Evolutionary conservation across 2,113 vertebrate genomes (phyloP), one percentile per base, ranked within the genome.

Genomic region (Hirundichthys speculiger): DNA sequence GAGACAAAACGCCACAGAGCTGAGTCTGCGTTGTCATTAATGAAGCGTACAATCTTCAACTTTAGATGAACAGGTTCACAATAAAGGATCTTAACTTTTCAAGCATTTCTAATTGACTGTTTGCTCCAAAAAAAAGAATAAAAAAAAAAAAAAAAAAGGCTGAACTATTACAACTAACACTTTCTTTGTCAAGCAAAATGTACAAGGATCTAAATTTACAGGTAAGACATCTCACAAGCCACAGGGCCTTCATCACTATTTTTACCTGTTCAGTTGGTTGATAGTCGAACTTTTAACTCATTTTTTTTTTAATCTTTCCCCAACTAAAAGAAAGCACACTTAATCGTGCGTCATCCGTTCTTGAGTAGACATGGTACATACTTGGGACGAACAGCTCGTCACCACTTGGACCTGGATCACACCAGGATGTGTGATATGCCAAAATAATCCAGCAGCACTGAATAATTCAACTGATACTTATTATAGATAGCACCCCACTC

Each of bases 381-480:
- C n/a, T 84, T 18, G 21, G 71, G 61, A 77, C 55, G 51, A 60
- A 25, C 38, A 63, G 81, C 77, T 84, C 80, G 58, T 80, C 49
- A 43, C 55, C 66, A 52, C 64, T 76, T 73, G 64, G 73, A 77
- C 58, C 21, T 21, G 46, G 56, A 85, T 75, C 57, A 60, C 55
- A 60, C 47, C 16, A 3, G 38, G 38, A 63, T 73, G 79, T 82
- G 69, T 84, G 73, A 83, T 79, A 85, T 83, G 78, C 82, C 77
- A 86, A 88, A 86, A 84, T 77, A 84, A 84, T 88, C 82, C 78
- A 88, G 80, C 40, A 19, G 75, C 77, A 77, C 65, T 86, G 69
- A 88, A 86, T 89, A 82, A 88, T 90, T 89, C 77, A 89, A 86
- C 88, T 78, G 84, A 89, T 88, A 82, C 79, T 86, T 88, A 90